Percentiles rank a stretch among this genome's conserved stretches.
These are phyloP conservation scores for Amiota mariae DNA, from an alignment of 2,888 invertebrate genomes.

Conservation along the genomic window DNA sequence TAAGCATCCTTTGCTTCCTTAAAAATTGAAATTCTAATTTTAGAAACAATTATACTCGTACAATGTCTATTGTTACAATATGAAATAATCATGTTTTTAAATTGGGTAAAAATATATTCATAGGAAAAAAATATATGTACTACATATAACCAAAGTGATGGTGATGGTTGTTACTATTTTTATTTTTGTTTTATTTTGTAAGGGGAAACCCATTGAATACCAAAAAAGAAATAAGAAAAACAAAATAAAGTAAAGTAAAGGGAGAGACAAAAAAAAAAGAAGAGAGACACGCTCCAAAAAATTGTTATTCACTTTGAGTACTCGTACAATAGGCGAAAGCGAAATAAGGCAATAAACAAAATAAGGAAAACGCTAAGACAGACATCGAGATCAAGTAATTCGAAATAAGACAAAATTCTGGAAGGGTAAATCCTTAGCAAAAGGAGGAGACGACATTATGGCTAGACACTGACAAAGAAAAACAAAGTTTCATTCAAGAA, in stretches of 20 bases:
- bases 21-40: too few species aligned
- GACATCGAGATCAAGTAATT: background rate
- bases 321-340: background rate
- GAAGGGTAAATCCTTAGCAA: background rate
- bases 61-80: too few species aligned
- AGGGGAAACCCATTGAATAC: background rate
- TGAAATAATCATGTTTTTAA: too few species aligned
- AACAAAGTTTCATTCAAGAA: background rate
- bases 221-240: background rate
- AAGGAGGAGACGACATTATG: background rate
- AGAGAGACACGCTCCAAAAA: background rate
- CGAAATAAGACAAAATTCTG: background rate
- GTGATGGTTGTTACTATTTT: too few species aligned
- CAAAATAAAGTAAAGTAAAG: background rate
- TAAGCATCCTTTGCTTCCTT: too few species aligned
- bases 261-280: background rate
- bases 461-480: constrained; percentile 1
- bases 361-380: background rate
- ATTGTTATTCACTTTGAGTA: constrained; percentile 18
- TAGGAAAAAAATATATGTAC: too few species aligned
- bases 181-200: background rate
- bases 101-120: too few species aligned
- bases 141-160: too few species aligned
- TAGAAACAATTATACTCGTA: too few species aligned
- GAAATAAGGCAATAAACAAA: constrained; percentile 1